These are phyloP conservation scores for Eupithecia centaureata DNA, from an alignment of 2,888 invertebrate species.

Conservation along the genomic window DNA sequence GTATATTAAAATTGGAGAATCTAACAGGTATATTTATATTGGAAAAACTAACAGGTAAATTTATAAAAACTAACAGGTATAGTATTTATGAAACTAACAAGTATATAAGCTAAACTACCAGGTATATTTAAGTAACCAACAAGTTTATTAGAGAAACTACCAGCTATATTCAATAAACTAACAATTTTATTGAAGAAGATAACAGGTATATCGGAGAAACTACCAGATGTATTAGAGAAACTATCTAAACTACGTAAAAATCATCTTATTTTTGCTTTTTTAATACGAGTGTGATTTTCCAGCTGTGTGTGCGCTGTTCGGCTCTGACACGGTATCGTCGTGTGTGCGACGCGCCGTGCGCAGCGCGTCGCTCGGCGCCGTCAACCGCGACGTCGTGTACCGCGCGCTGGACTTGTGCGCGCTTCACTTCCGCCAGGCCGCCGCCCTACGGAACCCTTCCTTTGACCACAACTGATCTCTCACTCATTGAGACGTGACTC, in stretches of 20 bases:
- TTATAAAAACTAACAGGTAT: too few species aligned
- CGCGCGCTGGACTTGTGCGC: constrained; percentile 63
- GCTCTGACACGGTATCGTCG: constrained; percentile 55
- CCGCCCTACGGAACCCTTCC: constrained; percentile 56
- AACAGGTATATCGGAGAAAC: constrained; percentile 59
- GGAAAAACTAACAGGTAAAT: too few species aligned
- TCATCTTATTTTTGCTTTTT: too few species aligned
- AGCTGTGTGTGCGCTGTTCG: constrained; percentile 63
- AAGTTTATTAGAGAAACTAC: constrained; percentile 62
- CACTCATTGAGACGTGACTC: background rate
- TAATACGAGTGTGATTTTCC: constrained; percentile 25
- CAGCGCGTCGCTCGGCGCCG: constrained; percentile 58
- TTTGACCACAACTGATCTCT: constrained; percentile 60
- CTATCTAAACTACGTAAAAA: too few species aligned
- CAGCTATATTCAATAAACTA: too few species aligned
- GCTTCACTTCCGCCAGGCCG: constrained; percentile 66
- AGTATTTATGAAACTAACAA: too few species aligned
- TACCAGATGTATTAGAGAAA: too few species aligned
- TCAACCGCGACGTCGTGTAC: constrained; percentile 64
- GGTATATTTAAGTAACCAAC: too few species aligned
- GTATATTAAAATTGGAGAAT: too few species aligned
- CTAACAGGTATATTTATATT: too few species aligned
- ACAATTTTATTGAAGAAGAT: too few species aligned
- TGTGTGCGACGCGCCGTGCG: constrained; percentile 52
- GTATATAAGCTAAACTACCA: too few species aligned